Conservation (phyloP, 2,113 vertebrate genomes). For the Actenoides hombroni region DNA sequence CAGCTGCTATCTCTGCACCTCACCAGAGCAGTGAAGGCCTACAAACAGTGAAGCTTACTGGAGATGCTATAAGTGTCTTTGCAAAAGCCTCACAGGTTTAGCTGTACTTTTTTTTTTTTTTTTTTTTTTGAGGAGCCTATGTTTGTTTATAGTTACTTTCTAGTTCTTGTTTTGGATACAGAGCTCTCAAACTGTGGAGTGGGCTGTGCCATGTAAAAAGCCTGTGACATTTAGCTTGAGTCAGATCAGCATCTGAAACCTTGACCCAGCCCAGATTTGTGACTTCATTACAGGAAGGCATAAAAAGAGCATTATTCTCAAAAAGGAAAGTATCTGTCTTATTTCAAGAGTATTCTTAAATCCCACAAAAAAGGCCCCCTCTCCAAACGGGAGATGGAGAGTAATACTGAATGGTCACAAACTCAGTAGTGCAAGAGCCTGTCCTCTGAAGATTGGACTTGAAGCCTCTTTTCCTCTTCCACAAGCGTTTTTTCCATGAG, state of each 20-base stretch:
- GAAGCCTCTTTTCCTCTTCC: not conserved
- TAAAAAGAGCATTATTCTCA: not conserved
- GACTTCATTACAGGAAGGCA: not conserved
- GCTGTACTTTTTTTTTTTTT: not conserved
- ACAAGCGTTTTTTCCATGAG: not conserved
- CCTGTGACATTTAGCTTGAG: not conserved
- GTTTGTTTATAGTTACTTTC: not conserved
- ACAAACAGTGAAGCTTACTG: not conserved
- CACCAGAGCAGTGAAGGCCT: not conserved
- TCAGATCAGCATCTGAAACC: not conserved
- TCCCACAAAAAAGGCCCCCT: rapidly evolving
- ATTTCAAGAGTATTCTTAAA: not conserved
- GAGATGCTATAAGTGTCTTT: not conserved
- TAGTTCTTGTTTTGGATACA: not conserved
- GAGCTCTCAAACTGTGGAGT: not conserved
- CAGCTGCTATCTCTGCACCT: not conserved
- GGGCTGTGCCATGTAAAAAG: not conserved
- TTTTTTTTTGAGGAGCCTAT: not conserved
- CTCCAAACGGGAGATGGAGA: not conserved
- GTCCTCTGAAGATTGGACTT: not conserved
- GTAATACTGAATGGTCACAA: not conserved
- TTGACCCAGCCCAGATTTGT: not conserved
- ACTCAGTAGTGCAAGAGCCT: not conserved
- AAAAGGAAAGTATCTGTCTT: not conserved
- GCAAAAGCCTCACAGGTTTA: not conserved